These are phyloP conservation scores for Troides helena DNA, from an alignment of 2,888 invertebrate species.

Conservation along the genomic window DNA sequence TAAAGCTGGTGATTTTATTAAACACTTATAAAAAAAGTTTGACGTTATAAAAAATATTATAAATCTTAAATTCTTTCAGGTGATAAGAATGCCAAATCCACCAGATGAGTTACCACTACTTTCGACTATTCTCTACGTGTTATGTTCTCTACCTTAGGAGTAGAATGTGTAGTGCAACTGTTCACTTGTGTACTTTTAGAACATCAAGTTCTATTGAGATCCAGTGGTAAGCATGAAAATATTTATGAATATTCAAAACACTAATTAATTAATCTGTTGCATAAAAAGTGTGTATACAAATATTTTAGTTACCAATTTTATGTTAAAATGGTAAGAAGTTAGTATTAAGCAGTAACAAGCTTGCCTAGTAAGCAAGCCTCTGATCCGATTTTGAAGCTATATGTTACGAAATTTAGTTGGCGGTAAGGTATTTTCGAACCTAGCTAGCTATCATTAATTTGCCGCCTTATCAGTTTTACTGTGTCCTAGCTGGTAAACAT, in stretches of 20 bases:
- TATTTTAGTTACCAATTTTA: too few relatives aligned
- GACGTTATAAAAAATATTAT: not conserved
- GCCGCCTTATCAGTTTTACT: not conserved
- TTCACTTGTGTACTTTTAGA: conserved; percentile 97
- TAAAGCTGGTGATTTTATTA: too few relatives aligned
- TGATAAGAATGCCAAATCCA: conserved; percentile 88
- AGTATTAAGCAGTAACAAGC: too few relatives aligned
- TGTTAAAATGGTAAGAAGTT: too few relatives aligned
- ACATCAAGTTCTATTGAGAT: conserved; percentile 96
- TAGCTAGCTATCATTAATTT: not conserved
- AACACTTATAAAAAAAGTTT: too few relatives aligned
- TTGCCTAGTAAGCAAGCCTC: too few relatives aligned
- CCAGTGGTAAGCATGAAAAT: conserved; percentile 83
- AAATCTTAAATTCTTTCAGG: conserved; percentile 50
- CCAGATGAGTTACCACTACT: conserved; percentile 93
- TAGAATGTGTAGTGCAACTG: conserved; percentile 94
- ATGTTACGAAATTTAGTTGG: too few relatives aligned
- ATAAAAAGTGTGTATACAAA: not conserved
- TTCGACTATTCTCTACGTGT: conserved; percentile 95
- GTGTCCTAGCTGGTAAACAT: not conserved
- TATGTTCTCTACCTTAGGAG: conserved; percentile 93
- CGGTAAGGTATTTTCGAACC: too few relatives aligned
- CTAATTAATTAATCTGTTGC: not conserved
- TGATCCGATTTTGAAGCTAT: too few relatives aligned
- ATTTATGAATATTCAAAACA: not conserved